These are phyloP conservation scores for Dolichopus griseipennis DNA, from an alignment of 2,888 invertebrate genomes.

Conservation along the genomic window DNA sequence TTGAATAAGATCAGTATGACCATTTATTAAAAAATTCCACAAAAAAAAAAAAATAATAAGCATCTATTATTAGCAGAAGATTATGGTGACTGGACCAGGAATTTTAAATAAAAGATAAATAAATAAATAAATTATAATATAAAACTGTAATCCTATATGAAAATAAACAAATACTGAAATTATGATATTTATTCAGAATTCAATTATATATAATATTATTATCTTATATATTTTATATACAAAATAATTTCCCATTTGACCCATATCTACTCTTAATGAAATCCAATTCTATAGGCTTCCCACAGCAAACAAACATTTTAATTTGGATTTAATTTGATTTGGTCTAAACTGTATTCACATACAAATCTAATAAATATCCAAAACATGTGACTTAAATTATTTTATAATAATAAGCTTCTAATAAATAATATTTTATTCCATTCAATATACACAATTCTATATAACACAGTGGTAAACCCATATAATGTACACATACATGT, in stretches of 20 bases:
- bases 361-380: neutral
- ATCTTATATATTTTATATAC: neutral
- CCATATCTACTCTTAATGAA: neutral
- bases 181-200: neutral
- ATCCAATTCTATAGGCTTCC: neutral
- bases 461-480: no score
- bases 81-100: no score
- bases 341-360: neutral
- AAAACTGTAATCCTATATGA: neutral
- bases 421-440: neutral
- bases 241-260: neutral
- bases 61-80: no score
- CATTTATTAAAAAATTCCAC: neutral
- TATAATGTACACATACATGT: neutral
- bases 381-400: neutral
- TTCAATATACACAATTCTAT: neutral
- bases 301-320: neutral
- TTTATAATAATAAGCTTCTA: conserved; percentile 1
- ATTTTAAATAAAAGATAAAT: no score
- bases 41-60: neutral
- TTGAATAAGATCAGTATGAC: neutral
- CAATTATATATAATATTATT: neutral
- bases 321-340: no score
- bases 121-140: neutral
- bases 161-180: neutral